These are phyloP conservation scores for Chaenocephalus aceratus DNA, from an alignment of 2,113 vertebrate genomes.

Conservation along the genomic window DNA sequence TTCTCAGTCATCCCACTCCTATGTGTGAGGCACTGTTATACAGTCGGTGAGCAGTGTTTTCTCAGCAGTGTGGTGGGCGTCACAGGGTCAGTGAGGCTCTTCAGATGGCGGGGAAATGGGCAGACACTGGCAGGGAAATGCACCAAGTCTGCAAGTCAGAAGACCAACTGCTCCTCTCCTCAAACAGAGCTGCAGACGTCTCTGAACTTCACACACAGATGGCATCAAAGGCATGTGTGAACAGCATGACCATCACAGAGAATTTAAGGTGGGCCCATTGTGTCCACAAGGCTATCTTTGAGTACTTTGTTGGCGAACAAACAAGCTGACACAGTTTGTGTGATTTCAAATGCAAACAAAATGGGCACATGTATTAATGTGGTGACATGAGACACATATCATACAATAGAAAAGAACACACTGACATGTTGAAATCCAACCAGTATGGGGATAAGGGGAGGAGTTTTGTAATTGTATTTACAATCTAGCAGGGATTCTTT, in stretches of 20 bases:
- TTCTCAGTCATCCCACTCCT: slow-evolving; percentile 5
- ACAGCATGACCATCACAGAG: slow-evolving; percentile 50
- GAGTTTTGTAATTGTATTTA: not conserved
- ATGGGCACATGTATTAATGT: slow-evolving; percentile 2
- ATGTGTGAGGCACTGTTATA: slow-evolving; percentile 10
- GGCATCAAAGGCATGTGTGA: slow-evolving; percentile 50
- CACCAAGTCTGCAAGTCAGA: slow-evolving; percentile 53
- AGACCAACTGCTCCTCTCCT: slow-evolving; percentile 56
- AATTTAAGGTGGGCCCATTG: slow-evolving; percentile 38
- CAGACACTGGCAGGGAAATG: slow-evolving; percentile 57
- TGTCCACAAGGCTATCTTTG: slow-evolving; percentile 28
- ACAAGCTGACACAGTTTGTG: slow-evolving; percentile 38
- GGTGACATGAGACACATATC: not conserved
- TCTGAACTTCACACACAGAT: slow-evolving; percentile 61
- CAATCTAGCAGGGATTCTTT: not conserved
- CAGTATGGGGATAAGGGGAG: not conserved
- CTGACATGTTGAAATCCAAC: not conserved
- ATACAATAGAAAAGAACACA: not conserved
- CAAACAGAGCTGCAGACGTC: slow-evolving; percentile 54
- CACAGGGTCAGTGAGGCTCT: slow-evolving; percentile 33
- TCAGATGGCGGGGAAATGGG: slow-evolving; percentile 39
- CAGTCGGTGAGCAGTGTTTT: slow-evolving; percentile 34
- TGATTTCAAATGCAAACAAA: slow-evolving; percentile 24
- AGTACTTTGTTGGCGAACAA: slow-evolving; percentile 13
- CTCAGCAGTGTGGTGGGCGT: slow-evolving; percentile 52